Percentiles rank a stretch among this genome's conserved stretches.
Evolutionary conservation across 2,113 vertebrate species (phyloP).

Genomic region (Nicator chloris): DNA sequence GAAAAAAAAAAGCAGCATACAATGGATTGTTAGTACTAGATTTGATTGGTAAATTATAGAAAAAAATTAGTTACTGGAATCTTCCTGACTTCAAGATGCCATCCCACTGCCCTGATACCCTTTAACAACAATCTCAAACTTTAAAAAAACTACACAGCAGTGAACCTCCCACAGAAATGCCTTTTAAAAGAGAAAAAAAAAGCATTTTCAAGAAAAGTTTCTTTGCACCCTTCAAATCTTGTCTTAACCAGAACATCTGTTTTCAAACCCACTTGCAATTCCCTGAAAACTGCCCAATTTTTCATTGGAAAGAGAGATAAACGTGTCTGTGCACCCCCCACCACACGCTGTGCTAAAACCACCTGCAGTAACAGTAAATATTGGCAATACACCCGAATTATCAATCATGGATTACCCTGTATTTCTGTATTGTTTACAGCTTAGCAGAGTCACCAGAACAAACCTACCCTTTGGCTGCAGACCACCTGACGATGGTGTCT

Average conservation of each 20-base stretch:
- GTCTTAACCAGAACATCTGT: neutral
- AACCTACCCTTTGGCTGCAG: constrained; percentile 94
- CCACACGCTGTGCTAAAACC: neutral
- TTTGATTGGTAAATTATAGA: neutral
- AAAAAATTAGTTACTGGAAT: neutral
- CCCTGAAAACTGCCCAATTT: neutral
- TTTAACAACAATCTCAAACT: neutral
- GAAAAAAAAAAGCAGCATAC: neutral
- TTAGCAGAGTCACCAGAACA: neutral
- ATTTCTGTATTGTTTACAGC: neutral
- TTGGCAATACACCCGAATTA: neutral
- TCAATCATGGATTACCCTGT: neutral
- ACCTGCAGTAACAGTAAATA: neutral
- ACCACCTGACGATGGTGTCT: constrained; percentile 95
- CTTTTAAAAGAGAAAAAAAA: neutral
- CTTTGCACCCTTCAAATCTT: neutral
- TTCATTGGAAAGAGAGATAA: neutral
- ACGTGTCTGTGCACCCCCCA: neutral
- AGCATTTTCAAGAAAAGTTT: neutral
- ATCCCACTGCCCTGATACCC: neutral
- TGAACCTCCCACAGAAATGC: neutral
- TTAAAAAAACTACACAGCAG: neutral
- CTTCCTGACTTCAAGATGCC: neutral
- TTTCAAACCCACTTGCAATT: neutral
- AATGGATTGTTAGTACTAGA: neutral